Conservation (phyloP, 2,888 invertebrate genomes). For the Epinotia brunnichana region DNA sequence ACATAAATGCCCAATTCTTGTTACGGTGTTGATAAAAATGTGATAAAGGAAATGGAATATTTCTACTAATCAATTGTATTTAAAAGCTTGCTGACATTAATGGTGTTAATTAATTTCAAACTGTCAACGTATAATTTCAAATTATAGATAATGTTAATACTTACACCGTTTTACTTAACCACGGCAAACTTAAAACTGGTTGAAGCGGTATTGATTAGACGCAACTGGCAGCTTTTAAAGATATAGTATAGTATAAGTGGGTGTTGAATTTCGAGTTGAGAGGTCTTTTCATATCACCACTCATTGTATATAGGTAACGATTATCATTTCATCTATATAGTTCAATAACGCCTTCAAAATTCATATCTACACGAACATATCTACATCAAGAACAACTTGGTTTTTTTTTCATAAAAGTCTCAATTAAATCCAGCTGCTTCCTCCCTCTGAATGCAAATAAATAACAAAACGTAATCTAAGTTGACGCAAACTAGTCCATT, state of each 20-base stretch:
- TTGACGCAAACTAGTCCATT: conserved; percentile 30
- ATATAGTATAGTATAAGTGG: background rate
- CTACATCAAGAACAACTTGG: conserved; percentile 5
- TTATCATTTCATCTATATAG: conserved; percentile 25
- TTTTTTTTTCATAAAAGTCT: conserved; percentile 3
- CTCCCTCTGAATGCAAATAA: conserved; percentile 43
- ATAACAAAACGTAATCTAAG: conserved; percentile 32
- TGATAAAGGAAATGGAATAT: conserved; percentile 10
- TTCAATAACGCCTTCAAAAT: conserved; percentile 23
- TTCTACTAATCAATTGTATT: conserved; percentile 16
- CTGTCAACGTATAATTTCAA: background rate
- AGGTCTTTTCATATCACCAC: conserved; percentile 11
- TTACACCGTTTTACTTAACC: background rate
- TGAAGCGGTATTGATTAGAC: conserved; percentile 19
- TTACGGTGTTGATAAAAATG: conserved; percentile 39
- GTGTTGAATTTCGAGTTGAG: conserved; percentile 20
- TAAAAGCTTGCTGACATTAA: conserved; percentile 21
- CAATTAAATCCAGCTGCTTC: conserved; percentile 44
- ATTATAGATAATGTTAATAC: conserved; percentile 9
- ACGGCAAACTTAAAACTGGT: background rate
- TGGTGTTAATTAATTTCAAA: conserved; percentile 16
- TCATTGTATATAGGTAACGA: conserved; percentile 24
- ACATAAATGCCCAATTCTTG: conserved; percentile 56
- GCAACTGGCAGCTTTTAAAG: background rate
- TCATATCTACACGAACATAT: conserved; percentile 2